Base-by-base conservation (phyloP, 2,797 vertebrate species). In the Borostomias antarcticus region DNA sequence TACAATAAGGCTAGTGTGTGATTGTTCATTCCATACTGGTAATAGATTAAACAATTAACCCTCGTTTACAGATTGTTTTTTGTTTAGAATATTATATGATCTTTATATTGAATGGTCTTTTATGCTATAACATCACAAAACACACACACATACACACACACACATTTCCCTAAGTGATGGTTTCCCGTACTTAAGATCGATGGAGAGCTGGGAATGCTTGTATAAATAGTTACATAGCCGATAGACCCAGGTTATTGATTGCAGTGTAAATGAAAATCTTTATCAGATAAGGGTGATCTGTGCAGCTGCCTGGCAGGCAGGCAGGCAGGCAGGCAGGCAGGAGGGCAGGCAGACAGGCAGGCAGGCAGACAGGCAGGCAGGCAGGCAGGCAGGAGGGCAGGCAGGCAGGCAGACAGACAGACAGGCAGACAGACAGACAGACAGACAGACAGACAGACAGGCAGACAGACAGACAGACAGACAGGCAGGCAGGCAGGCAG, bases 261-360 rank as follows among this genome's bases (percentile, higher is more conserved):
- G 80, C 83, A 84, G 86, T 89, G 86, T 90, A 90, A 91, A 91
- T 91, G 88, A 91, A 91, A 91, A 91, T 89, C 89, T 89, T 91
- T 91, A 90, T 91, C 87, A 89, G 89, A 91, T 91, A 88, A 89
- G 88, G 80, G 73, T 83, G 81, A 86, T 88, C 85, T 89, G 83
- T 79, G 83, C 85, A 86, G 32, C 26, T 8, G 50, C 57, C 48
- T 29, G 47, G 48, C 28, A 52, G 33, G 48, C 28, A 11, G 40
- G 8, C n/a, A 86, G 28, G 32, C 26, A 25, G 50, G 66, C 48
- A 40, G 47, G 48, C 28, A 52, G 33, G 48, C 28, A 11, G 40
- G 8, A 11, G 43, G 51, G n/a, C 28, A 2, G 13, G 78, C 82
- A 82, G 64, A 75, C 52, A 56, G 68, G 78, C 82, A 82, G 64